Percentiles rank a stretch among this genome's conserved stretches.
phyloP scores from a whole-genome alignment of 1,140 invertebrate genomes.

The Conus ventricosus region DNA sequence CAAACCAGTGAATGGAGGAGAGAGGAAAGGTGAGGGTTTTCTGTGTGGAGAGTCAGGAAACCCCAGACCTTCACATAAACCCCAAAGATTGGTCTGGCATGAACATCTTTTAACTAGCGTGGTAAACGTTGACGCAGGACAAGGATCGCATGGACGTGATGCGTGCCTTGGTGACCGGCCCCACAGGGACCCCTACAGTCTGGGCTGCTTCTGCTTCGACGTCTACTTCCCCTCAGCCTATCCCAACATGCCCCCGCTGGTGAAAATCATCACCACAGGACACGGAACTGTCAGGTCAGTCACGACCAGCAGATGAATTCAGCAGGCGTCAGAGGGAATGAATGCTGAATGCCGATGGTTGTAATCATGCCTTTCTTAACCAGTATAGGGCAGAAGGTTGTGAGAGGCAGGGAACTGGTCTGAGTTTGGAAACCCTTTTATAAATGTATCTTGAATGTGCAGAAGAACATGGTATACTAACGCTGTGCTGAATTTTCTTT shows the following conservation, averaged over 20 bases:
- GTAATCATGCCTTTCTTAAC: background rate
- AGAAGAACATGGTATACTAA: too few relatives aligned
- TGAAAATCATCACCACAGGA: conserved; percentile 65
- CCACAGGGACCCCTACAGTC: conserved; percentile 69
- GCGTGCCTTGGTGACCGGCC: conserved; percentile 63
- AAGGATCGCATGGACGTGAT: conserved; percentile 60
- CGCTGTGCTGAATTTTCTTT: too few relatives aligned
- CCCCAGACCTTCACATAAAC: too few relatives aligned
- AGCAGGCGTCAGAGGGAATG: background rate
- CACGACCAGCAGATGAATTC: background rate
- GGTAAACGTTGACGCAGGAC: conserved; percentile 46
- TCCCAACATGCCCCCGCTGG: conserved; percentile 64
- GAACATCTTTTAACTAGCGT: too few relatives aligned
- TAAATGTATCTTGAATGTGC: too few relatives aligned
- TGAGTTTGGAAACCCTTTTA: background rate
- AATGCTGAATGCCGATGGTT: background rate
- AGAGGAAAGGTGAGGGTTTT: too few relatives aligned
- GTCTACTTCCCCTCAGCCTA: conserved; percentile 66
- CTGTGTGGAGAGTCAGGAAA: too few relatives aligned
- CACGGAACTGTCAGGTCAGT: conserved; percentile 56
- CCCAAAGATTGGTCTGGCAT: too few relatives aligned
- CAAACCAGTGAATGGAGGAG: too few relatives aligned
- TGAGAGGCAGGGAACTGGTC: background rate
- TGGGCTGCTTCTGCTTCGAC: conserved; percentile 70
- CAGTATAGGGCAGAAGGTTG: background rate